These are phyloP conservation scores for Syritta pipiens DNA, from an alignment of 2,888 invertebrate species.

Conservation along the genomic window DNA sequence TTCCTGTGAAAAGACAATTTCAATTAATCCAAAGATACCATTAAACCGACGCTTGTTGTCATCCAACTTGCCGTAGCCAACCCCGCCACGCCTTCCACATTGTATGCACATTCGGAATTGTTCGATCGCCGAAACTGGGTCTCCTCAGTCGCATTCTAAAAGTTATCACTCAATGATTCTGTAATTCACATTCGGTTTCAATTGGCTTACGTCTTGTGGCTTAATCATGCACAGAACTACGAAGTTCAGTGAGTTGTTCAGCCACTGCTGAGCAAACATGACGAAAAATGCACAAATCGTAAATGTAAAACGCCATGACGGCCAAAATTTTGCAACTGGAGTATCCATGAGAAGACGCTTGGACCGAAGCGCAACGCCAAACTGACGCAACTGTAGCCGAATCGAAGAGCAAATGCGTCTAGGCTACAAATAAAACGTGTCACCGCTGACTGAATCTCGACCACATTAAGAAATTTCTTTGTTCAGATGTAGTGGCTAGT, in stretches of 20 bases:
- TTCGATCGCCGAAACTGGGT: no score
- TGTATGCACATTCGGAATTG: no score
- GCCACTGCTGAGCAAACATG: constrained; percentile 76
- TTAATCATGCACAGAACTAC: constrained; percentile 82
- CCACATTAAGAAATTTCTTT: no score
- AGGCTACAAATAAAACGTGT: no score
- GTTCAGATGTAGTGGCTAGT: no score
- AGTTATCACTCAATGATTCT: neutral
- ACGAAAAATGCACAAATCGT: constrained; percentile 77
- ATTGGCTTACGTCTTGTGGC: constrained; percentile 71
- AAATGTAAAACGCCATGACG: constrained; percentile 77
- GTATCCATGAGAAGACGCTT: constrained; percentile 31
- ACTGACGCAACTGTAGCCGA: constrained; percentile 3
- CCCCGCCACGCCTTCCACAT: no score
- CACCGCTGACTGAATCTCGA: no score
- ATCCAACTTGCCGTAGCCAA: constrained; percentile 57
- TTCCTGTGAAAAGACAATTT: constrained; percentile 52
- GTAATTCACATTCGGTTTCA: neutral
- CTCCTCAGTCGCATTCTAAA: no score
- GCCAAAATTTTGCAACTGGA: constrained; percentile 27
- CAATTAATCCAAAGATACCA: no score
- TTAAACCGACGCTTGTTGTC: no score
- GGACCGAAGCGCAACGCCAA: neutral
- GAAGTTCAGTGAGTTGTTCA: constrained; percentile 81
- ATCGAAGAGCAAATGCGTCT: no score